These are phyloP conservation scores for Ashinkailepas kermadecensis DNA, from an alignment of 2,888 invertebrate genomes.

Conservation along the genomic window DNA sequence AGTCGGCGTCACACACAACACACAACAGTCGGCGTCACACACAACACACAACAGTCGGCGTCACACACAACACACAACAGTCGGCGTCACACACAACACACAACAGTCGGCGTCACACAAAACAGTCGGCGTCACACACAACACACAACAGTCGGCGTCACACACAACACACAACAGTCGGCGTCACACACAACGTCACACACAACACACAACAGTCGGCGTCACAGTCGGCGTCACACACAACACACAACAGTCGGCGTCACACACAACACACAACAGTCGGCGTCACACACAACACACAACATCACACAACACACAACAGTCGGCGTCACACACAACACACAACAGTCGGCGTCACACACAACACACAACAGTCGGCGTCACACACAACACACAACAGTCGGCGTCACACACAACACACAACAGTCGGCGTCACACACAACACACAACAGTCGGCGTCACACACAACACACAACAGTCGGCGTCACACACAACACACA, in stretches of 20 bases:
- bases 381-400: background rate
- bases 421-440: background rate
- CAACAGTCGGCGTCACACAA: background rate
- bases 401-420: background rate
- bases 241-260: no score
- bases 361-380: background rate
- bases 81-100: background rate
- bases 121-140: no score
- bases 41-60: background rate
- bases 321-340: slow-evolving; percentile 17
- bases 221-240: no score
- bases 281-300: slow-evolving; percentile 55
- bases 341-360: slow-evolving; percentile 3
- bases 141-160: no score
- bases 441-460: background rate
- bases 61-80: background rate
- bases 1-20: background rate
- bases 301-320: no score
- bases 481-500: no score
- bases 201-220: no score
- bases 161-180: no score
- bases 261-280: slow-evolving; percentile 57
- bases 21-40: background rate
- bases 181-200: no score
- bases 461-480: background rate